Evolutionary conservation across 2,113 vertebrate species (phyloP), one percentile per base, ranked within the genome.

Genomic region (Microcebus lehilahytsara): DNA sequence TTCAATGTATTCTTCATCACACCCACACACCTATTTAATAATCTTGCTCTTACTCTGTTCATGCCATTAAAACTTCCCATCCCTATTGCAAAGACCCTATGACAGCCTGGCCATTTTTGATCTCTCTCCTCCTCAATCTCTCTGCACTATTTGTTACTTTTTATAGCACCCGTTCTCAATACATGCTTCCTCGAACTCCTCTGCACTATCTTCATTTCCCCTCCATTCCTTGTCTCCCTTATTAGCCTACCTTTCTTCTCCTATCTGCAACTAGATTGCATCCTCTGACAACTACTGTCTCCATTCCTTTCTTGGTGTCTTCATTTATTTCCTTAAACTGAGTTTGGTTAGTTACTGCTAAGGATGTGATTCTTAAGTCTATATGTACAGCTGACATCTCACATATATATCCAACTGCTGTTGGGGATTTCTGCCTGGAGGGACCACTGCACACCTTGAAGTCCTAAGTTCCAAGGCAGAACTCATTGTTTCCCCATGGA

Each of bases 221-320:
- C 1, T 46, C 11, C 19, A 6, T 42, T 58, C 16, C 0, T 19
- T 12, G 0, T 32, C 10, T n/a, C 1, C 9, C 37, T 34, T 81
- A 2, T 56, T 86, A 78, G 56, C 11, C 69, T 49, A 6, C 13
- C 34, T 37, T 87, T 56, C 64, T 46, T 53, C 53, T 72, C 11
- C 32, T 53, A 0, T 83, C 22, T 89, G 32, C 27, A 79, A 4
- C 17, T 40, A 25, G 27, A 80, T 22, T 64, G 6, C 23, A 71
- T 78, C 5, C 9, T 71, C 69, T 62, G 27, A 69, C 34, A 1
- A 79, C 10, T 89, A 22, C 13, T 67, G 0, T 75, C 56, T 64
- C 2, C 13, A 3, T 25, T 49, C 25, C 13, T 46, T 13, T 79
- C 5, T 72, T 30, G 64, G 12, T 12, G 4, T 42, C 32, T 80